Evolutionary conservation across 2,797 vertebrate species (phyloP).

Genomic region (Acrocephalus scirpaceus): DNA sequence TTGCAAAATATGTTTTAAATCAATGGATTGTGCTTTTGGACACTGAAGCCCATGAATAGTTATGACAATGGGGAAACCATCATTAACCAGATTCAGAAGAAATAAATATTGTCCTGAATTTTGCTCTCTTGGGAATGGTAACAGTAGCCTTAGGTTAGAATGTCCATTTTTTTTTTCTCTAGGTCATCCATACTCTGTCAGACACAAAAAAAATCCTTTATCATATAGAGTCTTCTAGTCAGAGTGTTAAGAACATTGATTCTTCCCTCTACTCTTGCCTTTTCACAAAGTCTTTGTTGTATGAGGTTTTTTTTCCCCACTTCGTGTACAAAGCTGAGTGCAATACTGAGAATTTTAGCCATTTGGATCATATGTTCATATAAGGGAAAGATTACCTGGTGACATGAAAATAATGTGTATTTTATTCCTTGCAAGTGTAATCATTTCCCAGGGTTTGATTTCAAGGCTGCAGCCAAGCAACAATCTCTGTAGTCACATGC

Average conservation of each 20-base stretch:
- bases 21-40: not conserved
- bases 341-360: not conserved
- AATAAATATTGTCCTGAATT: not conserved
- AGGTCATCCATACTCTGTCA: not conserved
- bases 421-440: not conserved
- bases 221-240: not conserved
- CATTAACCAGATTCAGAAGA: not conserved
- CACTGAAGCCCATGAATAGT: not conserved
- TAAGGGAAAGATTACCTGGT: not conserved
- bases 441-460: not conserved
- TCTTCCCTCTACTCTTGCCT: not conserved
- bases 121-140: not conserved
- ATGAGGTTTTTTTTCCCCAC: accelerated
- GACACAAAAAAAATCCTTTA: not conserved
- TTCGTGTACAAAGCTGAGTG: not conserved
- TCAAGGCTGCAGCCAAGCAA: not conserved
- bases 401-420: not conserved
- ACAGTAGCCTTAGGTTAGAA: not conserved
- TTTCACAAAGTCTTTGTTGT: not conserved
- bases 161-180: not conserved
- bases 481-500: not conserved
- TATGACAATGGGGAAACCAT: not conserved
- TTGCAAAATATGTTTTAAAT: not conserved
- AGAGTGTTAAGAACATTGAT: not conserved
- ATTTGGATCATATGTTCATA: not conserved